phyloP scores from a whole-genome alignment of 2,113 vertebrate species.

The Asarcornis scutulata region DNA sequence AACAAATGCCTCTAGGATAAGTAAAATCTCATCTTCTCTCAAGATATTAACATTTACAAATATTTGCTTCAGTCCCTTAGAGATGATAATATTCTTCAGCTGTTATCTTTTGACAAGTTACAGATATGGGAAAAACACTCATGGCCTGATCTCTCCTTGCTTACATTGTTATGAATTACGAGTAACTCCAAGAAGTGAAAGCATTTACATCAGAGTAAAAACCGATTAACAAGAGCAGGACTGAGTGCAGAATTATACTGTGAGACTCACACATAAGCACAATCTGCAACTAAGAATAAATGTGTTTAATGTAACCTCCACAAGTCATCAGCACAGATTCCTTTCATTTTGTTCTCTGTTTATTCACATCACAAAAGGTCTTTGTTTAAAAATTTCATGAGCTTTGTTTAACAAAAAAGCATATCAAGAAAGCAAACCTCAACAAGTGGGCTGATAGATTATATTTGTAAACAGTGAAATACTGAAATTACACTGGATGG shows the following conservation, averaged over 20 bases:
- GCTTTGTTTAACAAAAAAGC: slow-evolving; percentile 33
- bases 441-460: background rate
- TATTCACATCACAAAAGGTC: background rate
- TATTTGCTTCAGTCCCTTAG: slow-evolving; percentile 35
- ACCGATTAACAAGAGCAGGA: background rate
- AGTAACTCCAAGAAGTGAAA: background rate
- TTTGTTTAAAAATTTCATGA: slow-evolving; percentile 39
- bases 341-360: background rate
- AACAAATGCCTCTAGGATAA: slow-evolving; percentile 37
- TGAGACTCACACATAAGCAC: background rate
- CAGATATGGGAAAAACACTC: background rate
- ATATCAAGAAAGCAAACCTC: slow-evolving; percentile 35
- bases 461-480: slow-evolving; percentile 15
- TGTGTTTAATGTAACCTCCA: slow-evolving; percentile 18
- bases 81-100: background rate
- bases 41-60: slow-evolving; percentile 50
- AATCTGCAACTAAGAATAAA: slow-evolving; percentile 6
- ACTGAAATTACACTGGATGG: background rate
- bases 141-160: background rate
- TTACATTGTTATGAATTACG: background rate
- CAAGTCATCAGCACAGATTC: background rate
- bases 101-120: slow-evolving; percentile 23
- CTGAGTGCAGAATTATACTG: background rate
- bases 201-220: background rate
- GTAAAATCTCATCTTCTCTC: slow-evolving; percentile 20